Percentiles rank a stretch among this genome's conserved stretches.
Conservation (phyloP, 2,113 vertebrate species). For the Zosterops pallidus region DNA sequence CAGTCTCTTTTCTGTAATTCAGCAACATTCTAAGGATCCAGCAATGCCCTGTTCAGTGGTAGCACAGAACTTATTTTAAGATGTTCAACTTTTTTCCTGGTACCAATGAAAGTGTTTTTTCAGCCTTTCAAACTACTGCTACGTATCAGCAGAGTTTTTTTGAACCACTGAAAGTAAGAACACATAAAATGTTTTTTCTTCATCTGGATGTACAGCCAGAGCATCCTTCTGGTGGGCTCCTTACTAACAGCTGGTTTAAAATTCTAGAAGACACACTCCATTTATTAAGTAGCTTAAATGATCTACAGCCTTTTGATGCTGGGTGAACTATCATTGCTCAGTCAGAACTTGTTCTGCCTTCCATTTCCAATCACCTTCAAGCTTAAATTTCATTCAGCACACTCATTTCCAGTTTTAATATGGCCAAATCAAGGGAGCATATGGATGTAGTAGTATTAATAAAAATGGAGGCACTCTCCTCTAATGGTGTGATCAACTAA, state of each 20-base stretch:
- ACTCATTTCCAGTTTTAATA: conserved; percentile 3
- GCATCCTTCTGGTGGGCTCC: background rate
- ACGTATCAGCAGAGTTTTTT: background rate
- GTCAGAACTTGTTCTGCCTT: conserved; percentile 38
- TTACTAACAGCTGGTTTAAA: background rate
- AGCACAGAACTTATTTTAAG: background rate
- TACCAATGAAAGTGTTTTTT: background rate
- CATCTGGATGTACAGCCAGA: background rate
- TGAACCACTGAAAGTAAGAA: background rate
- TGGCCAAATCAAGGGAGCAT: background rate
- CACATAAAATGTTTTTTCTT: background rate
- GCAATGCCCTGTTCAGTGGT: background rate
- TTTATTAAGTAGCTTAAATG: conserved; percentile 6
- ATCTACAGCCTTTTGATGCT: background rate
- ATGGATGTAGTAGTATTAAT: background rate
- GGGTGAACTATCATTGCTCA: background rate
- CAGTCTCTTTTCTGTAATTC: conserved; percentile 15
- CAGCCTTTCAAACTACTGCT: background rate
- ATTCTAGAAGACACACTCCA: background rate
- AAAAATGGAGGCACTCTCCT: background rate
- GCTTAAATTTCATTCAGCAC: conserved; percentile 40
- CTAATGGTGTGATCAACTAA: background rate
- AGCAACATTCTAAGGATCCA: background rate
- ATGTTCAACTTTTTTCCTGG: background rate
- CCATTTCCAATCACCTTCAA: conserved; percentile 35